Evolutionary conservation across 2,113 vertebrate genomes (phyloP), one percentile per base, ranked within the genome.

Genomic region (Brachionichthys hirsutus): DNA sequence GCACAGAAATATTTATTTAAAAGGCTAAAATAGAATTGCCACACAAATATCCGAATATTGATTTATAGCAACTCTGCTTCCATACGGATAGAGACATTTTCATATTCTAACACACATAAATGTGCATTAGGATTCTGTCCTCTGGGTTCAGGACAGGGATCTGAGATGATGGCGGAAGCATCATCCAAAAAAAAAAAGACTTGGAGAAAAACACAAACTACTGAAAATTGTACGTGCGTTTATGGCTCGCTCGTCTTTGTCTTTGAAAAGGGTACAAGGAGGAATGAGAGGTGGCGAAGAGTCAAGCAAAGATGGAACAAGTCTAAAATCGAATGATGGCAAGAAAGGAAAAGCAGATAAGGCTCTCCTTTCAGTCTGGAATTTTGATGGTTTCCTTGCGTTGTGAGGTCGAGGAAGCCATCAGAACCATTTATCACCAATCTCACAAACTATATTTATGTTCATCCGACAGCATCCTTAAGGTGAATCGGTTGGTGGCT

Each of bases 191-290:
- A 42, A 43, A 42, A 54, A 58, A 53, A 61, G 52, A 35, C 18
- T 17, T 6, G n/a, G 20, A 62, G n/a, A 73, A 70, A 59, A 54
- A 64, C 54, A 53, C 16, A 36, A 54, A 30, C 24, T 30, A 30
- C 24, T 30, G 24, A 30, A 67, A 64, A 61, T 63, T 73, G 35
- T 60, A 71, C 66, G 67, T 63, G 62, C 19, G 67, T 77, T 79
- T 70, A 79, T 34, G 6, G 52, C 66, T 77, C 50, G 45, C 52
- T 66, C 43, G 19, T 19, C 18, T 63, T 65, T 64, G 41, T 38
- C 59, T 82, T 82, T 75, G 74, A 81, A 74, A 67, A 38, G 17
- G 58, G 52, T 75, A 77, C 69, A 65, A 70, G 44, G 20, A 59
- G 38, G 43, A 44, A 60, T 12, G 36, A 49, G 18, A 20, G 30